phyloP scores from a whole-genome alignment of 2,113 vertebrate genomes.

The Halichoerus grypus region DNA sequence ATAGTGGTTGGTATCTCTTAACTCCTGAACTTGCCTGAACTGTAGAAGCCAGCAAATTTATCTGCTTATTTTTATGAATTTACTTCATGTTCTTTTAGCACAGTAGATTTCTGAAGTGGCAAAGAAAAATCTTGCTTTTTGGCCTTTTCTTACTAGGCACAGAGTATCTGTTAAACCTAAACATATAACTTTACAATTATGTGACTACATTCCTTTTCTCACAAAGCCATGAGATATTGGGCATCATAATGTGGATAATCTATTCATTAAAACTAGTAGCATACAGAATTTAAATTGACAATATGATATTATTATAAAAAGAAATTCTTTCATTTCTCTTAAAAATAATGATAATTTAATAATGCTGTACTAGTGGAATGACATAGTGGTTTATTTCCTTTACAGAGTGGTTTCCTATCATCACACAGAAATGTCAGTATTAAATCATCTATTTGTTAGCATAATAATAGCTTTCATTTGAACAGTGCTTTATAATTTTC shows the following conservation, averaged over 20 bases:
- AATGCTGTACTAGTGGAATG: neutral
- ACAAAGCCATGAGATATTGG: neutral
- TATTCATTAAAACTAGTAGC: neutral
- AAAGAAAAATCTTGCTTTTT: neutral
- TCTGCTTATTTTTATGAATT: neutral
- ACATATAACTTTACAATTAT: neutral
- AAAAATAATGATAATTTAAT: constrained; percentile 23
- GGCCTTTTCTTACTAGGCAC: neutral
- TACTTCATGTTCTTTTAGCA: neutral
- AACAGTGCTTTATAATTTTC: neutral
- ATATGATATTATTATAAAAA: neutral
- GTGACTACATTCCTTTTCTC: neutral
- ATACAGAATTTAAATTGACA: constrained; percentile 15
- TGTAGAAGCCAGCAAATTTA: neutral
- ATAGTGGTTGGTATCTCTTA: neutral
- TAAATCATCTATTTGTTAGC: constrained; percentile 42
- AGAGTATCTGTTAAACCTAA: neutral
- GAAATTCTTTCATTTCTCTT: neutral
- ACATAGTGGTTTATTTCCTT: constrained; percentile 13
- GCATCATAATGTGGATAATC: neutral
- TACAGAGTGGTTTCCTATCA: neutral
- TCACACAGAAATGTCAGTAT: neutral
- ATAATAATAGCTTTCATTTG: neutral
- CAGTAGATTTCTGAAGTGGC: neutral
- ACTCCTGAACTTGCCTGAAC: neutral